phyloP scores from a whole-genome alignment of 2,797 vertebrate species.

The Syngnathus rostellatus region DNA sequence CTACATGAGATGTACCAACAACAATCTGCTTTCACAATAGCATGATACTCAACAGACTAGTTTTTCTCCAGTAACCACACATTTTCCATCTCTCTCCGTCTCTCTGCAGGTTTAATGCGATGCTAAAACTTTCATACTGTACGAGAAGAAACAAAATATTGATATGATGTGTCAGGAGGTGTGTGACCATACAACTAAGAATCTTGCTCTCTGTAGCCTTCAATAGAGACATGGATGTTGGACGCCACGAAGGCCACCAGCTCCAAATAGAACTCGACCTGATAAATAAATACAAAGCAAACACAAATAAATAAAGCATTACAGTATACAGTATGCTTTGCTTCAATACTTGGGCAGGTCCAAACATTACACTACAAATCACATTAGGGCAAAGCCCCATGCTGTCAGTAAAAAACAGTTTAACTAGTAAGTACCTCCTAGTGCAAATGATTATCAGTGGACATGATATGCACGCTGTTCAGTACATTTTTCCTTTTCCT shows the following conservation, averaged over 20 bases:
- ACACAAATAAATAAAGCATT: not conserved
- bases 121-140: not conserved
- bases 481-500: not conserved
- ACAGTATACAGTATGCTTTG: not conserved
- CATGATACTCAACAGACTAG: not conserved
- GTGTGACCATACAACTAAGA: conserved; percentile 73
- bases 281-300: not conserved
- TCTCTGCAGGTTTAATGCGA: not conserved
- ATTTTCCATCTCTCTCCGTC: not conserved
- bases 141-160: too few species aligned
- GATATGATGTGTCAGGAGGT: not conserved
- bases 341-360: not conserved
- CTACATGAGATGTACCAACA: not conserved
- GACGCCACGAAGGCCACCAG: conserved; percentile 86
- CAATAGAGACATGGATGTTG: conserved; percentile 86
- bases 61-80: not conserved
- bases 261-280: conserved; percentile 71
- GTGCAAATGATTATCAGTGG: too few species aligned
- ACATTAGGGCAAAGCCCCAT: conserved; percentile 6
- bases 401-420: not conserved
- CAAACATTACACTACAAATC: conserved; percentile 3
- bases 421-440: not conserved
- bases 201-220: conserved; percentile 89
- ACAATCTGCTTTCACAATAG: not conserved
- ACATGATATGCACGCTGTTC: not conserved